A percentile compares a stretch with the other conserved stretches of the same genome.
Evolutionary conservation across 2,888 invertebrate species (phyloP).

Genomic region (Melanargia galathea): DNA sequence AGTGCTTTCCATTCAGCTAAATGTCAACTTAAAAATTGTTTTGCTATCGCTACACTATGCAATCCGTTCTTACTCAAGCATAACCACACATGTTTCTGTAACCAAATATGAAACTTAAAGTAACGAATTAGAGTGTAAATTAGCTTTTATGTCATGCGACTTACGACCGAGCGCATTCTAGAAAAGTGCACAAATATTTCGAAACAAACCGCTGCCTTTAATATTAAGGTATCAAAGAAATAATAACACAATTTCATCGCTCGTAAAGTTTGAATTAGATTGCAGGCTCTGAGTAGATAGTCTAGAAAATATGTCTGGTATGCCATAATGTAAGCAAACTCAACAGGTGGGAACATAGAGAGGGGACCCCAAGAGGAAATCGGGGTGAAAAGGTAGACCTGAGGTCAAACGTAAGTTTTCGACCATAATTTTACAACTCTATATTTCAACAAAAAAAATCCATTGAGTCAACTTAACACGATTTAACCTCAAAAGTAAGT

Average conservation of each 20-base stretch:
- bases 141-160: background rate
- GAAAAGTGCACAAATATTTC: slow-evolving; percentile 36
- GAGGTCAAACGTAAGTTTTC: slow-evolving; percentile 6
- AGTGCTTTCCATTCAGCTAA: slow-evolving; percentile 9
- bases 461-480: too few species aligned
- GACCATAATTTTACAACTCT: too few species aligned
- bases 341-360: slow-evolving; percentile 55
- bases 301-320: slow-evolving; percentile 57
- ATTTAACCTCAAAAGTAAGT: too few species aligned
- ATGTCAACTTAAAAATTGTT: slow-evolving; percentile 24
- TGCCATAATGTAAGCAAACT: slow-evolving; percentile 65
- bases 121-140: background rate
- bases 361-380: slow-evolving; percentile 33
- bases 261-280: slow-evolving; percentile 31
- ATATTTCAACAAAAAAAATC: too few species aligned
- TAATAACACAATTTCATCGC: slow-evolving; percentile 10
- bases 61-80: slow-evolving; percentile 20
- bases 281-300: slow-evolving; percentile 38
- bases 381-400: slow-evolving; percentile 1
- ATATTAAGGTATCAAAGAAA: slow-evolving; percentile 21
- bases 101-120: slow-evolving; percentile 15
- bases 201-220: slow-evolving; percentile 40
- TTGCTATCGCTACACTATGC: slow-evolving; percentile 29
- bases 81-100: slow-evolving; percentile 23
- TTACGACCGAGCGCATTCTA: slow-evolving; percentile 31